These are phyloP conservation scores for Ceyx margarethae DNA, from an alignment of 2,113 vertebrate species.

Conservation along the genomic window DNA sequence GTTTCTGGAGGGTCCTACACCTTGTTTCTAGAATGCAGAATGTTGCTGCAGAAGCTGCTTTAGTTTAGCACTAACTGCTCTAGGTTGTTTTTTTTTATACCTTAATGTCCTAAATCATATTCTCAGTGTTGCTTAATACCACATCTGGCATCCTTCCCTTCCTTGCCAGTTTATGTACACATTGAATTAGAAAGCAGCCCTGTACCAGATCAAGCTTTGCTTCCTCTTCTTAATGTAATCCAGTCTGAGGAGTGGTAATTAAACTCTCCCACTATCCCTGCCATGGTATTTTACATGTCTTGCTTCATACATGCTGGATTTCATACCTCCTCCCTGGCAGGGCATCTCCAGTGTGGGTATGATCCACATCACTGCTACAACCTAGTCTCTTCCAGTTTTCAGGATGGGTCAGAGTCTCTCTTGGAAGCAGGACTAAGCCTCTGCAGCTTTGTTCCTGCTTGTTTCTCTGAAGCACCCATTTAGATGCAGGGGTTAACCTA, in stretches of 20 bases:
- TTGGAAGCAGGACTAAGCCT: background rate
- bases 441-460: background rate
- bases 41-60: background rate
- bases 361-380: background rate
- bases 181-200: constrained; percentile 63
- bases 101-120: constrained; percentile 33
- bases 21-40: background rate
- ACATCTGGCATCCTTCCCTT: constrained; percentile 52
- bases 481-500: background rate
- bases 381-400: background rate
- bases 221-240: constrained; percentile 59
- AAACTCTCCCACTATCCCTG: constrained; percentile 37
- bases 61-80: constrained; percentile 4
- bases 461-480: background rate
- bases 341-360: background rate
- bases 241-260: constrained; percentile 57
- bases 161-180: constrained; percentile 9
- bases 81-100: background rate
- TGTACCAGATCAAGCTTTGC: constrained; percentile 41
- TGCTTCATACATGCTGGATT: background rate
- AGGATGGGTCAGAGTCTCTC: background rate
- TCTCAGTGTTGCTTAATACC: constrained; percentile 53
- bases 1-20: rapidly evolving
- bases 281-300: constrained; percentile 12
- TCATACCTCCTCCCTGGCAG: background rate